A percentile compares a stretch with the other conserved stretches of the same genome.
These are phyloP conservation scores for Hyles euphorbiae DNA, from an alignment of 1,140 invertebrate species.

Conservation along the genomic window DNA sequence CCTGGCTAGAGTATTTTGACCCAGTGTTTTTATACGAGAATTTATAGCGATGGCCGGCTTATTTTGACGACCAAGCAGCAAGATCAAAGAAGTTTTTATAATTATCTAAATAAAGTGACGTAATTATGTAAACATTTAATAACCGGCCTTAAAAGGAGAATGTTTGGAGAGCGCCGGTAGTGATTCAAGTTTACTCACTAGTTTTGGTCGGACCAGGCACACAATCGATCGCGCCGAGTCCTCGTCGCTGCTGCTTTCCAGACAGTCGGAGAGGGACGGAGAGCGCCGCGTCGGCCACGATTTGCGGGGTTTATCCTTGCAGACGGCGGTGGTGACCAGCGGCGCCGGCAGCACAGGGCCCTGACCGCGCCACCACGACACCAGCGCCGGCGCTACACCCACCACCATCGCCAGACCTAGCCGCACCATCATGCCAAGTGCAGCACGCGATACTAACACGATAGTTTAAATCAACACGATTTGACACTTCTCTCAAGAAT, in stretches of 20 bases:
- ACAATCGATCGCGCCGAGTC: slow-evolving; percentile 66
- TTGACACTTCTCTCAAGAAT: background rate
- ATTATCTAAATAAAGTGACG: too few species aligned
- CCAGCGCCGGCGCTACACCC: slow-evolving; percentile 63
- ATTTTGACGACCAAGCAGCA: too few species aligned
- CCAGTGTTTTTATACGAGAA: too few species aligned
- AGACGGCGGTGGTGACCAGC: slow-evolving; percentile 32
- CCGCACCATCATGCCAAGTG: slow-evolving; percentile 45
- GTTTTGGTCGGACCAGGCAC: slow-evolving; percentile 62
- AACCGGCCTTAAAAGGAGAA: background rate
- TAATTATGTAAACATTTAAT: too few species aligned
- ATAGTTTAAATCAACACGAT: slow-evolving; percentile 4
- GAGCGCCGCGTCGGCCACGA: slow-evolving; percentile 50
- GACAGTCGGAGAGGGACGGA: slow-evolving; percentile 62
- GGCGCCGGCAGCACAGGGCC: slow-evolving; percentile 39
- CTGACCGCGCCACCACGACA: slow-evolving; percentile 63
- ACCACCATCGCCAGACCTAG: slow-evolving; percentile 64
- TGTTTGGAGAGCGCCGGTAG: background rate
- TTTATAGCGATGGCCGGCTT: too few species aligned
- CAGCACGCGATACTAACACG: background rate
- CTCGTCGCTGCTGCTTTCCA: slow-evolving; percentile 64
- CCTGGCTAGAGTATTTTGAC: too few species aligned
- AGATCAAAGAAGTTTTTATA: too few species aligned
- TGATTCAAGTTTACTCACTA: slow-evolving; percentile 42
- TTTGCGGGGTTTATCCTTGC: slow-evolving; percentile 42